phyloP scores from a whole-genome alignment of 2,113 vertebrate species.

The Gopherus evgoodei region DNA sequence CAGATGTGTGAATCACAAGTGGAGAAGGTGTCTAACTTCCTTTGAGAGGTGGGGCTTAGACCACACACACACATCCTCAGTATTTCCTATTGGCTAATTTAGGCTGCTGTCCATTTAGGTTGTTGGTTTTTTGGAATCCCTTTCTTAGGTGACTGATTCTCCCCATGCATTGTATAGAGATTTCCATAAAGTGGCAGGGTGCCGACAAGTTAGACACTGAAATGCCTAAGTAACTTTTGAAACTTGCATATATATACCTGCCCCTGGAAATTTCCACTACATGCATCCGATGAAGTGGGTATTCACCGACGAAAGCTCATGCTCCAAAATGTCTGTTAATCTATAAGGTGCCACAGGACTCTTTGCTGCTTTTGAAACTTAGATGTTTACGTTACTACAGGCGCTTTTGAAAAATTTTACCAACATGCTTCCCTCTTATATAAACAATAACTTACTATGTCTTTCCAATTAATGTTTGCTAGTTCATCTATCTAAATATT shows the following conservation, averaged over 20 bases:
- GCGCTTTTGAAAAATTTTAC: not conserved
- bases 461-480: not conserved
- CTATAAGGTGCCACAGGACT: no score
- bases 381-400: not conserved
- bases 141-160: not conserved
- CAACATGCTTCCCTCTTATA: not conserved
- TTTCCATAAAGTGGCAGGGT: not conserved
- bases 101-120: not conserved
- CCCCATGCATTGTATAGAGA: not conserved
- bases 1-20: not conserved
- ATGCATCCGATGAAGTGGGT: no score
- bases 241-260: not conserved
- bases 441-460: accelerated
- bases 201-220: not conserved
- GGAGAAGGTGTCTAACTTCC: not conserved
- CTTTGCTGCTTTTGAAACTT: not conserved
- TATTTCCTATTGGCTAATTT: not conserved
- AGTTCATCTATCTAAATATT: not conserved
- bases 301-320: no score
- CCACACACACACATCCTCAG: not conserved
- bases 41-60: not conserved
- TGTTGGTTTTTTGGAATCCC: not conserved
- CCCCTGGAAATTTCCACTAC: no score
- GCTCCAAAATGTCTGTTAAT: no score
- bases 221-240: not conserved